phyloP scores from a whole-genome alignment of 2,888 invertebrate genomes.

The Spicauda simplicius region DNA sequence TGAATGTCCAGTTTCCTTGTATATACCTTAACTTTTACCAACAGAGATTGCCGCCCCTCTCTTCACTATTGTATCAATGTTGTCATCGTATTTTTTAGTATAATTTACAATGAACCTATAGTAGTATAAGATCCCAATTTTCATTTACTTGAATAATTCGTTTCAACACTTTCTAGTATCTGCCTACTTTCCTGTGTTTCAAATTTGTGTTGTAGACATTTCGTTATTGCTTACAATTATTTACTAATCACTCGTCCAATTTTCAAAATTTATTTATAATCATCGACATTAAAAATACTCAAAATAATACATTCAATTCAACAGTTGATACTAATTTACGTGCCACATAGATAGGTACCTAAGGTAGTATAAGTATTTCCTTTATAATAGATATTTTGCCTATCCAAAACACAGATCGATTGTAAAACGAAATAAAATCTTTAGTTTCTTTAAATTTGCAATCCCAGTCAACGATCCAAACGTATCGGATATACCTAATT shows the following conservation, averaged over 20 bases:
- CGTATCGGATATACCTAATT: too few relatives aligned
- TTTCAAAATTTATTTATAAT: too few relatives aligned
- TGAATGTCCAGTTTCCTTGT: slow-evolving; percentile 51
- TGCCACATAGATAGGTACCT: too few relatives aligned
- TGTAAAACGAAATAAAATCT: too few relatives aligned
- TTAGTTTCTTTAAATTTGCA: too few relatives aligned
- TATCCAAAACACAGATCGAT: too few relatives aligned
- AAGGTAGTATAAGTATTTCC: too few relatives aligned
- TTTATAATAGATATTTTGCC: too few relatives aligned
- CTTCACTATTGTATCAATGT: slow-evolving; percentile 85
- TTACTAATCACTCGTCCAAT: neutral
- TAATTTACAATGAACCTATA: slow-evolving; percentile 16
- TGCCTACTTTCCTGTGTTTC: neutral
- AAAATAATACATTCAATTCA: too few relatives aligned
- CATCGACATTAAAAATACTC: too few relatives aligned
- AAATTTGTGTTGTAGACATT: slow-evolving; percentile 16
- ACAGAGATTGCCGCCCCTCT: slow-evolving; percentile 80
- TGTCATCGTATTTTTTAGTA: slow-evolving; percentile 59
- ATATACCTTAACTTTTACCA: slow-evolving; percentile 56
- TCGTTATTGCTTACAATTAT: slow-evolving; percentile 5
- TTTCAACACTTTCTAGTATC: slow-evolving; percentile 1
- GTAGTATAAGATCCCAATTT: slow-evolving; percentile 24
- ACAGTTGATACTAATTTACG: too few relatives aligned
- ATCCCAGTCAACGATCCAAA: too few relatives aligned
- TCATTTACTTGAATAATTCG: neutral